Base-by-base conservation (phyloP, 2,888 invertebrate species). In the Drosophila differens region DNA sequence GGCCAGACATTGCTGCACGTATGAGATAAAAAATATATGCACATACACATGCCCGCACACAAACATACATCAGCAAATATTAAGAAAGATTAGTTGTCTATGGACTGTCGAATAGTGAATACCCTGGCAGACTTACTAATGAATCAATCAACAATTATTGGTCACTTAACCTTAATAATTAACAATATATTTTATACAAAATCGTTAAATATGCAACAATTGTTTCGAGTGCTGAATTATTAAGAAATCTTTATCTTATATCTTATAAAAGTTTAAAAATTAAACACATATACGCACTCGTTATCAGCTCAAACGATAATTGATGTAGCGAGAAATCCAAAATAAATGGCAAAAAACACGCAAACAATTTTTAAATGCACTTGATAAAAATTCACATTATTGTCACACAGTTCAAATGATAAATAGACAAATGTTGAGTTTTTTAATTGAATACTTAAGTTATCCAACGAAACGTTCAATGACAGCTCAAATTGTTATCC, bases 1-100 rank as follows among this genome's bases (percentile, higher is more conserved):
- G 66, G 59, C 64, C 69, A 67, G 62, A 58, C 85, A 87, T 87
- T 63, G 87, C 89, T 89, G 87, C 87, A 87, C 87, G 87, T 82
- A 74, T 74, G 62, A 87, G 87, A 87, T 87, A 87, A 87, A 87
- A 81, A 82, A 85, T 76, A 85, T 73, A 73, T 60, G 47, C 44
- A 64, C 63, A 69, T 52, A 71, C 55, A 73, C 63, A 74, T 58
- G 22, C 51, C 6, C 49, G 55, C 32, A 59, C 47, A 39, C 28
- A 58, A 35, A 47, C 47, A 25, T 39, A 49, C 59, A 49, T 25
- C 9, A 22, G 62, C 53, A 53, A 7, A 60, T 19, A 51, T 22
- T 39, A 57, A 37, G 54, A 7, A 19, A 25, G 7, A 14, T 10
- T 12, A 41, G 7, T 25, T 7, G 4, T 22, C 19, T 4, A 0